A percentile compares a stretch with the other conserved stretches of the same genome.
Evolutionary conservation across 2,113 vertebrate genomes (phyloP).

Genomic region (Pitta sordida): DNA sequence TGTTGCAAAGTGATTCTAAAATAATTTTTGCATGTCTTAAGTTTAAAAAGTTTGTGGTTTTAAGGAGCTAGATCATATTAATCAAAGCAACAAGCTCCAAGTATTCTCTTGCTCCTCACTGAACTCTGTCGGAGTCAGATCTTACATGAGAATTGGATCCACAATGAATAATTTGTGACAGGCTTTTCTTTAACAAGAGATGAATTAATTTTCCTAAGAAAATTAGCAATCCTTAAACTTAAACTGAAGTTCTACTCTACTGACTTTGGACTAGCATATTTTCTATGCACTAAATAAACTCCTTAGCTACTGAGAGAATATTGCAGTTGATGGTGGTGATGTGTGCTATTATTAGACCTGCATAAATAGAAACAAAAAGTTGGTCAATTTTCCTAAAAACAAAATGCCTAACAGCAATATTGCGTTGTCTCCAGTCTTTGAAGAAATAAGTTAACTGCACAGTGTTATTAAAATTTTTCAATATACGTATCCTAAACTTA

Average conservation of each 20-base stretch:
- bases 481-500: not conserved
- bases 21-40: not conserved
- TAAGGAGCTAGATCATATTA: not conserved
- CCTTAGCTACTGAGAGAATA: not conserved
- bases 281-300: not conserved
- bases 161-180: not conserved
- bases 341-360: not conserved
- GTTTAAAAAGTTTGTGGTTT: not conserved
- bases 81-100: not conserved
- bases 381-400: not conserved
- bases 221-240: not conserved
- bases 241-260: not conserved
- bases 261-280: not conserved
- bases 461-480: not conserved
- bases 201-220: not conserved
- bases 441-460: not conserved
- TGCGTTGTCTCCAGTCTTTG: not conserved
- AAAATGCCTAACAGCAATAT: not conserved
- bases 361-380: not conserved
- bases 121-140: not conserved
- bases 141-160: not conserved
- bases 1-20: not conserved
- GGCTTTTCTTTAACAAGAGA: not conserved
- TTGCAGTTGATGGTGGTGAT: not conserved
- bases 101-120: not conserved